Conservation (phyloP, 2,113 vertebrate species). For the Silurus asotus region DNA sequence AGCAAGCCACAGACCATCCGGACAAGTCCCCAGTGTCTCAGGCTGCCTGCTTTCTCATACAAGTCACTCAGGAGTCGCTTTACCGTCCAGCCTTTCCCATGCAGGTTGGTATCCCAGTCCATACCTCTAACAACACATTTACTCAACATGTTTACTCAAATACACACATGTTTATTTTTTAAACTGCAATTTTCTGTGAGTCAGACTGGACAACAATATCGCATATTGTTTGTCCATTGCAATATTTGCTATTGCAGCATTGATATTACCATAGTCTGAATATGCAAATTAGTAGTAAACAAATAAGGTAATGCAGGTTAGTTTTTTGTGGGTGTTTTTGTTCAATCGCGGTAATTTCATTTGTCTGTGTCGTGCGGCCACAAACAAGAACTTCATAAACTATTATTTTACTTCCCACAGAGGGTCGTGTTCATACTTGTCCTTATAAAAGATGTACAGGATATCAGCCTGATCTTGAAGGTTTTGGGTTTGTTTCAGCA, state of each 20-base stretch:
- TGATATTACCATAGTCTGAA: background rate
- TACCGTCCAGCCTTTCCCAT: conserved; percentile 77
- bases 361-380: background rate
- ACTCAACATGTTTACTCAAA: background rate
- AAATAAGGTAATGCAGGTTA: background rate
- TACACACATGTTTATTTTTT: background rate
- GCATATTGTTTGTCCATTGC: background rate
- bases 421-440: conserved; percentile 62
- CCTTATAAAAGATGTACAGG: conserved; percentile 84
- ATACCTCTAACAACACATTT: conserved; percentile 75
- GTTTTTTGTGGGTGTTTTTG: background rate
- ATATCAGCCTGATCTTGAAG: conserved; percentile 91
- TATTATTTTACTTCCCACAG: background rate
- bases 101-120: conserved; percentile 85
- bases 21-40: conserved; percentile 89
- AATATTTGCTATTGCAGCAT: background rate
- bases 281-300: background rate
- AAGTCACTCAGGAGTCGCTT: conserved; percentile 81
- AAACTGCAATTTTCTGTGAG: background rate
- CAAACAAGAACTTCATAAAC: background rate
- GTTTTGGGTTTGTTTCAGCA: conserved; percentile 77
- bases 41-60: conserved; percentile 78
- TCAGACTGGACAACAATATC: background rate
- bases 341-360: background rate
- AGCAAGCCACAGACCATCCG: conserved; percentile 91